These are phyloP conservation scores for Amphiprion ocellaris DNA, from an alignment of 2,113 vertebrate genomes.

Conservation along the genomic window DNA sequence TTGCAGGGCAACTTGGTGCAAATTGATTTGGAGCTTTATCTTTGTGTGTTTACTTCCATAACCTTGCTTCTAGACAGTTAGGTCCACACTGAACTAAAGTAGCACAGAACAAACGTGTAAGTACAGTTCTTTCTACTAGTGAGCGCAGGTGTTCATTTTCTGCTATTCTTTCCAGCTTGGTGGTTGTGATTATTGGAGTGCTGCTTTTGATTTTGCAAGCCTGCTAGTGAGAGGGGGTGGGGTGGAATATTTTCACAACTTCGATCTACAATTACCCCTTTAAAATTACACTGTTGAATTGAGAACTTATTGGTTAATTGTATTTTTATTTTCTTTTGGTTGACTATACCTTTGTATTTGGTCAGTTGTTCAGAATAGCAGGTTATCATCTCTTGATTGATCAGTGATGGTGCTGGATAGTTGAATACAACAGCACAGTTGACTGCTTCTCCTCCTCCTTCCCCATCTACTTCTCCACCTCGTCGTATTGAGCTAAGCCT, in stretches of 20 bases:
- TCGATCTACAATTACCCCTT: background rate
- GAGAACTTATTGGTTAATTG: background rate
- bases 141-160: constrained; percentile 54
- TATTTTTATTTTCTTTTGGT: no score
- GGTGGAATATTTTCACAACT: background rate
- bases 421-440: background rate
- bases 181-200: constrained; percentile 23
- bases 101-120: background rate
- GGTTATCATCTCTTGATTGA: background rate
- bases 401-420: background rate
- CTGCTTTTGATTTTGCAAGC: constrained; percentile 43
- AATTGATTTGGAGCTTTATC: background rate
- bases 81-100: constrained; percentile 5
- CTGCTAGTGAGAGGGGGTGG: background rate
- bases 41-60: background rate
- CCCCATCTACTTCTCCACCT: background rate
- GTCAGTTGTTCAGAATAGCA: background rate
- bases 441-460: background rate
- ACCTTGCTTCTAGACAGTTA: background rate
- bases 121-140: constrained; percentile 13
- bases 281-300: background rate
- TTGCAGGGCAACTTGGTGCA: background rate
- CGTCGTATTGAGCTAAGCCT: background rate
- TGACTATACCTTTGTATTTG: background rate
- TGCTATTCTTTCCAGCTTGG: constrained; percentile 52